Evolutionary conservation across 1,140 invertebrate genomes (phyloP), one percentile per base, ranked within the genome.

Genomic region (Phenacoccus solenopsis): DNA sequence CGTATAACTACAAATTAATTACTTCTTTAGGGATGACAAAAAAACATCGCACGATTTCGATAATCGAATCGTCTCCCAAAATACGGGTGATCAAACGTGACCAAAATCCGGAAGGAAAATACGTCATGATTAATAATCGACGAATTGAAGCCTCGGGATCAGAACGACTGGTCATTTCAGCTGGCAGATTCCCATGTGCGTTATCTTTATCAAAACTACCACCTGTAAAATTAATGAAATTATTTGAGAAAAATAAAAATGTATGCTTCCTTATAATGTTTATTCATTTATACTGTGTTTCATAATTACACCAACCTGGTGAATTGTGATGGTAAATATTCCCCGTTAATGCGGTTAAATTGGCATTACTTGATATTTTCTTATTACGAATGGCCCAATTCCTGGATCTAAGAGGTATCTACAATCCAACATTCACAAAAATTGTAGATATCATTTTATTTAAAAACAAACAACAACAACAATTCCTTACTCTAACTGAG

Each of bases 31-130:
- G 87, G 22, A 87, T 76, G 38, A 81, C 78, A 77, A 88, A 90
- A 74, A 88, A 86, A 10, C 81, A 80, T 70, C 86, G 79, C 1
- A 93, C 86, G n/a, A 92, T 91, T 70, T 91, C 89, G 0, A 90
- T 85, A 25, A 95, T 87, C 12, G 87, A 83, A 73, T 94, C 89
- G 78, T 98, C 96, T 0, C 93, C 93, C 25, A 98, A 79, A 67
- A 98, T 87, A 22, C 96, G 81, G 0, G 94, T 94, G 13, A 96
- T 93, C 1, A 99, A 82, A 10, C 96, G 81, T 0, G 96, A 92
- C 97, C 96, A 98, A 79, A 99, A 99, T 0, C 97, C 97, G 73
- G 91, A 92, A 0, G 97, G 97, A 77, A 98, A 93, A 79, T 98
- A 99, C 0, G 95, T 95, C 85, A 98, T 90, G 0, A 95, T 80